Evolutionary conservation across 35 echinoderm and acorn worm genomes (phyloP).

Genomic region (Amphiura filiformis): DNA sequence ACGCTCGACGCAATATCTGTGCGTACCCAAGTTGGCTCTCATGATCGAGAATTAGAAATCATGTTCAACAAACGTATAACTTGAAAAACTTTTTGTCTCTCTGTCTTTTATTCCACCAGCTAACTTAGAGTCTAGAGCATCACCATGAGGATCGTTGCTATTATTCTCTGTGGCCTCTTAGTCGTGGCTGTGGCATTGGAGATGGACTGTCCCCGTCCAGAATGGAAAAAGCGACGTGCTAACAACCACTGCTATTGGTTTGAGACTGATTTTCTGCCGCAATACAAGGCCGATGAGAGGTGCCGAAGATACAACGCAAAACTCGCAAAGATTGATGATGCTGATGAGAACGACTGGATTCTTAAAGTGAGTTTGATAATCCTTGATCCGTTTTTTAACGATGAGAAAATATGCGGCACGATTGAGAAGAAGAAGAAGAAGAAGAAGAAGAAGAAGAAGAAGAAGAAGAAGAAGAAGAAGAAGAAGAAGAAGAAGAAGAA

Average conservation of each 20-base stretch:
- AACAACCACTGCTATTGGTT: background rate
- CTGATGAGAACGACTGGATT: background rate
- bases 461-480: constrained; percentile 22
- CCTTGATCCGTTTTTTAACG: too few species aligned
- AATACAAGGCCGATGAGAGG: background rate
- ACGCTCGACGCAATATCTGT: too few species aligned
- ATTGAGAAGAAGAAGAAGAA: constrained; percentile 22
- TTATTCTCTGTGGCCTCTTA: background rate
- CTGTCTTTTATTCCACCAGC: too few species aligned
- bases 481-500: constrained; percentile 13
- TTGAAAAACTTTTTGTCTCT: too few species aligned
- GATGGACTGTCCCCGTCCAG: background rate
- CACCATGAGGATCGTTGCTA: too few species aligned
- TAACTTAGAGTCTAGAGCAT: too few species aligned
- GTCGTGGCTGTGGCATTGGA: background rate
- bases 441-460: constrained; percentile 16
- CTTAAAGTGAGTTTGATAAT: too few species aligned
- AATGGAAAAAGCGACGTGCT: background rate
- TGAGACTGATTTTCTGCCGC: background rate
- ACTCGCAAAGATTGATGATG: background rate
- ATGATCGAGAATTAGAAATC: too few species aligned
- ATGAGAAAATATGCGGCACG: too few species aligned
- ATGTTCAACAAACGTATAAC: too few species aligned
- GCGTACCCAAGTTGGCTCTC: too few species aligned
- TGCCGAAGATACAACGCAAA: background rate